These are phyloP conservation scores for Diadromus collaris DNA, from an alignment of 2,888 invertebrate genomes.

Conservation along the genomic window DNA sequence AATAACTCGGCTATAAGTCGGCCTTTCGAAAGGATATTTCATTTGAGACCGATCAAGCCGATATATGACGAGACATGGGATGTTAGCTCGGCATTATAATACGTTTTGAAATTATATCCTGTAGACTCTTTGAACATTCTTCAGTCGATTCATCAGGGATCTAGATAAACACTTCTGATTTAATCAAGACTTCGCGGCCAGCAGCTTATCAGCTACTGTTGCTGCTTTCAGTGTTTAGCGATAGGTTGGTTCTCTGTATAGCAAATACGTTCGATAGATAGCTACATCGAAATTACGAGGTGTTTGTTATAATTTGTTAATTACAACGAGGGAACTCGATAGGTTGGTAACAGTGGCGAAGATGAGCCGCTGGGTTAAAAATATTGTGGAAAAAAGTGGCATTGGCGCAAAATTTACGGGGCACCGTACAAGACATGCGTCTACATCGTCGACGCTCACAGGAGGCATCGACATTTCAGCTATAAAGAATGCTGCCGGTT, in stretches of 20 bases:
- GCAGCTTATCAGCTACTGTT: background rate
- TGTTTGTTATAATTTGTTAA: background rate
- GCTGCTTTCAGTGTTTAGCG: background rate
- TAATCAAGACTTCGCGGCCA: background rate
- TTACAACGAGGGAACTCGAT: conserved; percentile 1
- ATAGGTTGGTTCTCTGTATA: background rate
- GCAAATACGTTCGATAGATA: background rate
- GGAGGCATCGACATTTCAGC: background rate
- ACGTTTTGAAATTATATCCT: no score
- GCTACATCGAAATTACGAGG: background rate
- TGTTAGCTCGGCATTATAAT: no score
- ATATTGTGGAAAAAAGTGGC: conserved; percentile 1
- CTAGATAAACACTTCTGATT: background rate
- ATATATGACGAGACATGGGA: background rate
- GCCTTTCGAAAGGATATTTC: background rate
- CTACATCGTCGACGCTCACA: conserved; percentile 15
- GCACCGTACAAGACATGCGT: conserved; percentile 12
- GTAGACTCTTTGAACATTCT: no score
- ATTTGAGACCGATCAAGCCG: background rate
- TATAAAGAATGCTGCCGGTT: conserved; percentile 4
- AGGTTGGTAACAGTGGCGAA: conserved; percentile 6
- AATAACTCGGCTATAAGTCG: background rate
- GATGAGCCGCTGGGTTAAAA: conserved; percentile 12
- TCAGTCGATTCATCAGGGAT: no score
- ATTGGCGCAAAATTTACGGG: conserved; percentile 9